Percentiles rank a stretch among this genome's conserved stretches.
These are phyloP conservation scores for Philereme transversata DNA, from an alignment of 2,888 invertebrate genomes.

Conservation along the genomic window DNA sequence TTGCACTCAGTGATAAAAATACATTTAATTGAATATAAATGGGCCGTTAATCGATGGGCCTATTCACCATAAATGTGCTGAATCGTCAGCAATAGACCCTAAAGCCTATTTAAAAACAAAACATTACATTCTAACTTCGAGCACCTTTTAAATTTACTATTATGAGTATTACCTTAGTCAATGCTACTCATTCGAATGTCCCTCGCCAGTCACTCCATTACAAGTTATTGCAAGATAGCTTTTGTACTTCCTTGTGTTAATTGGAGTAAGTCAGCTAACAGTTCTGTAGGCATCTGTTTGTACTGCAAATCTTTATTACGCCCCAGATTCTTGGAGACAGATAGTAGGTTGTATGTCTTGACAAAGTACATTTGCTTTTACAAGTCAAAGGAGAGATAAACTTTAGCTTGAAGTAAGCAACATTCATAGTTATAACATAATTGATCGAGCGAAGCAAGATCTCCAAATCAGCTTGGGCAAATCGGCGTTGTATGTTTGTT, in stretches of 20 bases:
- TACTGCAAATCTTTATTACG: constrained; percentile 28
- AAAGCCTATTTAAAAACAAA: not conserved
- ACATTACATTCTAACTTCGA: not conserved
- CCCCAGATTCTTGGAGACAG: constrained; percentile 25
- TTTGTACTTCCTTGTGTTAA: constrained; percentile 24
- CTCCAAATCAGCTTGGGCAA: too few relatives aligned
- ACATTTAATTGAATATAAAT: not conserved
- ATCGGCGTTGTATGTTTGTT: too few relatives aligned
- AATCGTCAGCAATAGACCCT: not conserved
- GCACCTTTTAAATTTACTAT: not conserved
- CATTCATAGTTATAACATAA: not conserved
- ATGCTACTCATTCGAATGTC: not conserved
- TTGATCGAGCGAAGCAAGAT: too few relatives aligned
- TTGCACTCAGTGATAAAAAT: not conserved
- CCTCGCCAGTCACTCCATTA: constrained; percentile 13
- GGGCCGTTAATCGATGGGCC: not conserved
- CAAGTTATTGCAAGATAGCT: constrained; percentile 14
- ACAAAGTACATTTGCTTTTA: constrained; percentile 25
- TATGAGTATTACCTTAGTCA: not conserved
- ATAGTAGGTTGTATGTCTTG: constrained; percentile 28
- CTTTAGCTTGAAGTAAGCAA: not conserved
- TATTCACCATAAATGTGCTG: not conserved
- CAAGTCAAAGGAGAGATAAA: constrained; percentile 14
- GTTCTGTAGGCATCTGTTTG: constrained; percentile 24
- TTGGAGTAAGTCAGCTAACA: constrained; percentile 24